Conservation (phyloP, 2,113 vertebrate genomes). For the Sorex araneus region DNA sequence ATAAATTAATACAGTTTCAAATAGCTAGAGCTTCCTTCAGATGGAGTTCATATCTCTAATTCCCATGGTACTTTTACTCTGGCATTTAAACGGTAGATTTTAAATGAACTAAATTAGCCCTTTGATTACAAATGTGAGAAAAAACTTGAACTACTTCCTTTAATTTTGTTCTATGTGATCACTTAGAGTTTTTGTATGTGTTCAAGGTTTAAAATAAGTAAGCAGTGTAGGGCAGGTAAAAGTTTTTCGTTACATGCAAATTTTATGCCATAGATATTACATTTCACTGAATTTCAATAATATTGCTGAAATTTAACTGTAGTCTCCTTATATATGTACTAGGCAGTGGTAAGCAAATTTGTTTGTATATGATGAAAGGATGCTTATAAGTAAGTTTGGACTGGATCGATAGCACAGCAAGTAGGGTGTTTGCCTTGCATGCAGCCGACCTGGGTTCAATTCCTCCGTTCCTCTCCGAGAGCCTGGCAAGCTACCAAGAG, state of each 20-base stretch:
- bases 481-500: too few relatives aligned
- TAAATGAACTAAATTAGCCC: slow-evolving; percentile 6
- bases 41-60: background rate
- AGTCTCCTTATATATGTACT: background rate
- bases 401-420: too few relatives aligned
- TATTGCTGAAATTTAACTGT: slow-evolving; percentile 39
- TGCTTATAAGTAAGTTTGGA: background rate
- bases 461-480: too few relatives aligned
- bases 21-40: slow-evolving; percentile 9
- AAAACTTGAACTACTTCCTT: background rate
- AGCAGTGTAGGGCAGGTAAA: background rate
- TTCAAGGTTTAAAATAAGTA: slow-evolving; percentile 15
- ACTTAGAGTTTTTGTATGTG: background rate
- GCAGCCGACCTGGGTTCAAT: too few relatives aligned
- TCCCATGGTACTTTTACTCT: background rate
- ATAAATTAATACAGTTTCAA: background rate
- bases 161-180: background rate
- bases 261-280: background rate
- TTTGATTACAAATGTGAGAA: slow-evolving; percentile 53
- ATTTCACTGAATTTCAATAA: slow-evolving; percentile 20
- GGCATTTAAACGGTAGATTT: slow-evolving; percentile 42
- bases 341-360: background rate
- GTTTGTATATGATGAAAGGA: background rate
- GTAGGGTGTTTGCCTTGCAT: too few relatives aligned
- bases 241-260: background rate